phyloP scores from a whole-genome alignment of 2,888 invertebrate genomes.

The Mechanitis messenoides region DNA sequence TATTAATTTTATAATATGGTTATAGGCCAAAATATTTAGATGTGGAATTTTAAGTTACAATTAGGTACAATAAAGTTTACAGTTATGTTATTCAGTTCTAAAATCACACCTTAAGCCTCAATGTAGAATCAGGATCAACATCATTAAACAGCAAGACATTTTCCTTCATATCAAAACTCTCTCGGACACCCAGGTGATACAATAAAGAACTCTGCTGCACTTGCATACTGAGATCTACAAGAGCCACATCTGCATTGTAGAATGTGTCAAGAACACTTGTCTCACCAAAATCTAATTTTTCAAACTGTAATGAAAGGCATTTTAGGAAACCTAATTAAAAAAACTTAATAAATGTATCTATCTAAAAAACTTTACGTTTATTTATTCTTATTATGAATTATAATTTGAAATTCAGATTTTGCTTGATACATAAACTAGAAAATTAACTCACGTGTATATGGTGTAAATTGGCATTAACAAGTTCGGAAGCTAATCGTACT shows the following conservation, averaged over 20 bases:
- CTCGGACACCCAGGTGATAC: slow-evolving; percentile 97
- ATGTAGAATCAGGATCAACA: slow-evolving; percentile 89
- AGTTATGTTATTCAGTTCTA: neutral
- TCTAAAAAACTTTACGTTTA: too few species aligned
- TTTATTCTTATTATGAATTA: too few species aligned
- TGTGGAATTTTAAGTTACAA: too few species aligned
- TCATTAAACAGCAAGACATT: slow-evolving; percentile 94
- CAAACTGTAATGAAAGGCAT: slow-evolving; percentile 82
- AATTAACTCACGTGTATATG: slow-evolving; percentile 83
- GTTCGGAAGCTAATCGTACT: slow-evolving; percentile 85
- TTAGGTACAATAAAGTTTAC: too few species aligned
- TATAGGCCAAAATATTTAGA: too few species aligned
- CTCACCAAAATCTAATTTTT: slow-evolving; percentile 98
- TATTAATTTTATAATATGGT: neutral
- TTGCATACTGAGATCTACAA: slow-evolving; percentile 94
- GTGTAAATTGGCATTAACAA: slow-evolving; percentile 87
- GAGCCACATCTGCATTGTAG: slow-evolving; percentile 98
- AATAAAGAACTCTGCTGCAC: slow-evolving; percentile 95
- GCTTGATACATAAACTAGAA: slow-evolving; percentile 4
- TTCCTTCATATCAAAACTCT: slow-evolving; percentile 98
- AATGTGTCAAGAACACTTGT: slow-evolving; percentile 95
- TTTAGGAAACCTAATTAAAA: too few species aligned
- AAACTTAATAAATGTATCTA: too few species aligned
- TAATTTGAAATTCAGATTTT: neutral
- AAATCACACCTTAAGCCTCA: slow-evolving; percentile 86